Evolutionary conservation across 2,888 invertebrate species (phyloP).

Genomic region (Plusia festucae): DNA sequence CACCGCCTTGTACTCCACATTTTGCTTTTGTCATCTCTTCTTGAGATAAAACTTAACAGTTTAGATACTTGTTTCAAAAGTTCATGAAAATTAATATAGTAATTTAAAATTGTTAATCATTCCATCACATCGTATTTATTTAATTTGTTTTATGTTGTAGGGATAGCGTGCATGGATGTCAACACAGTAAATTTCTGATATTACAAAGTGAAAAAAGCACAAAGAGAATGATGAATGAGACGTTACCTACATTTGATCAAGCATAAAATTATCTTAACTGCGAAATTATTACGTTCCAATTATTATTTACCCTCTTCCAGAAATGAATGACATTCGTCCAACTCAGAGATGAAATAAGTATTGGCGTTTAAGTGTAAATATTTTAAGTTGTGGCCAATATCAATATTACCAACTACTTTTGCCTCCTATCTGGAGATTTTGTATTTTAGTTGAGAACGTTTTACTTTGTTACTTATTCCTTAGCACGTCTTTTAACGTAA

Average conservation of each 20-base stretch:
- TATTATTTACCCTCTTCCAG: background rate
- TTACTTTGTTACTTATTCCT: no score
- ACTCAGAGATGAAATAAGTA: background rate
- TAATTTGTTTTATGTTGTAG: background rate
- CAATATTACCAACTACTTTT: no score
- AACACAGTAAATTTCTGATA: background rate
- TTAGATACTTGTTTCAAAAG: no score
- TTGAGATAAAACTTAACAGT: no score
- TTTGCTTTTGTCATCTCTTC: no score
- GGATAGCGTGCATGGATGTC: background rate
- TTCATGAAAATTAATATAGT: no score
- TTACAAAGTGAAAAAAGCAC: background rate
- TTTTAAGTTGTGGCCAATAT: no score
- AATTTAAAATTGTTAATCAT: background rate
- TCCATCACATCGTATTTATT: background rate
- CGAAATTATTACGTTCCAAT: background rate
- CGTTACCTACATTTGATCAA: background rate
- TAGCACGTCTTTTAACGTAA: no score
- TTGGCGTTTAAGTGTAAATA: background rate
- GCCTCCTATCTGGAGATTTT: no score
- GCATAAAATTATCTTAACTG: slow-evolving; percentile 1
- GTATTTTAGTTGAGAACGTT: no score
- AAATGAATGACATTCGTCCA: background rate
- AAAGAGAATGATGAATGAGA: background rate
- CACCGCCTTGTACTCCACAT: no score